Base-by-base conservation (phyloP, 2,113 vertebrate species). In the Proteles cristata region DNA sequence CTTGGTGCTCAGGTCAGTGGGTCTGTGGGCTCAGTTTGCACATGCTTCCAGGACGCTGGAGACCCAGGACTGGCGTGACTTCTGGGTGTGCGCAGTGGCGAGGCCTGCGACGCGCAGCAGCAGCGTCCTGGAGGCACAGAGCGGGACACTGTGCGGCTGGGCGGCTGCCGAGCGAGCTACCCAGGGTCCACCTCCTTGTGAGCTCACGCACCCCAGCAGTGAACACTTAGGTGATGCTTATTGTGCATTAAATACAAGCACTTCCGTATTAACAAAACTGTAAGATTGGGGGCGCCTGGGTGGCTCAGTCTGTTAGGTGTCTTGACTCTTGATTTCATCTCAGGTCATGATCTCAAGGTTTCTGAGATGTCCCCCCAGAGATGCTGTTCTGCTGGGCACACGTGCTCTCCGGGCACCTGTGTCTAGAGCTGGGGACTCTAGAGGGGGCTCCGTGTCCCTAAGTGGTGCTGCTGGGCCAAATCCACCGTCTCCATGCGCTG, bases 131-230 rank as follows among this genome's bases (percentile, higher is more conserved):
- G 26, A 2, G 31, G 14, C 68, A 25, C 28, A 16, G n/a, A 2
- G 14, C 31, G 0, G 0, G 68, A 73, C 45, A 9, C 50, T 50
- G 50, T 12, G 48, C 39, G 48, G 50, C 39, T 4, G 26, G 83
- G 76, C 31, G 25, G 31, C 25, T 28, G 43, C n/a, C 0, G 39
- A 39, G 39, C 0, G 5, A 11, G 39, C 68, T 28, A 6, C 35
- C 31, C 1, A 2, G 10, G 8, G 1, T 33, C 16, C 0, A 39
- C 19, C 48, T 19, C 81, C 23, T 43, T 19, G 17, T 58, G 58
- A 31, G 31, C 39, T 50, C 25, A 15, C 4, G 16, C 4, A 11
- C 23, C 73, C 79, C n/a, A 10, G 28, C 31, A 28, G 73, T 85
- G 48, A 68, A 14, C 26, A 0, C 39, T 39, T 39, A 11, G n/a